Evolutionary conservation across 1,140 invertebrate species (phyloP), one percentile per base, ranked within the genome.

Genomic region (Lamellibrachia luymesi): DNA sequence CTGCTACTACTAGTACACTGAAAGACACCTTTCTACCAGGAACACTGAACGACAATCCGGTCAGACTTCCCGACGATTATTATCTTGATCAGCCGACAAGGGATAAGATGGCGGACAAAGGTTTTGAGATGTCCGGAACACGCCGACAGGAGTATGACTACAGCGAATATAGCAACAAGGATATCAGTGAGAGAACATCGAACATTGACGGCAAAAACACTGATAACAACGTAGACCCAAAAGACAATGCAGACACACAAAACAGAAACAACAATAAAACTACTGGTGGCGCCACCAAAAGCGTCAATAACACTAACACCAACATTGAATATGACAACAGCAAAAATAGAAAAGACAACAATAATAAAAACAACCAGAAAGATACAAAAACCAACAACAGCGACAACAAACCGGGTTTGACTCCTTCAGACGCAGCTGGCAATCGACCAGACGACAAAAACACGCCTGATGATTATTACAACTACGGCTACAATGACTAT

Each of bases 401-500:
- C 13, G 90, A 91, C 90, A 50, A 91, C 90, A 50, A 91, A 2
- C 2, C 90, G 90, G n/a, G 7, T 49, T 50, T 49, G 90, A 4
- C 90, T 91, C 90, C 90, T 17, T 0, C 90, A n/a, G n/a, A 80
- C 64, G 2, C 13, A 10, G 64, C 5, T 80, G 64, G 64, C 13
- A 80, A 80, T 80, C 91, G 49, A 4, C 91, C 91, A 51, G n/a
- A 50, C 10, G n/a, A 17, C 10, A 91, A 91, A 92, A 50, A 52
- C 50, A 52, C 49, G 51, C 92, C 49, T 50, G 51, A 49, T 27
- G 92, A 64, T 52, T 52, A 80, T 80, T 80, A 80, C 56, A 89
- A 91, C 90, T 91, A 91, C 90, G 90, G 64, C 92, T 92, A 92
- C 92, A 22, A 90, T 27, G 27, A 80, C 92, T 52, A 80, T 50